Base-by-base conservation (phyloP, 2,888 invertebrate species). In the Euplagia quadripunctaria region DNA sequence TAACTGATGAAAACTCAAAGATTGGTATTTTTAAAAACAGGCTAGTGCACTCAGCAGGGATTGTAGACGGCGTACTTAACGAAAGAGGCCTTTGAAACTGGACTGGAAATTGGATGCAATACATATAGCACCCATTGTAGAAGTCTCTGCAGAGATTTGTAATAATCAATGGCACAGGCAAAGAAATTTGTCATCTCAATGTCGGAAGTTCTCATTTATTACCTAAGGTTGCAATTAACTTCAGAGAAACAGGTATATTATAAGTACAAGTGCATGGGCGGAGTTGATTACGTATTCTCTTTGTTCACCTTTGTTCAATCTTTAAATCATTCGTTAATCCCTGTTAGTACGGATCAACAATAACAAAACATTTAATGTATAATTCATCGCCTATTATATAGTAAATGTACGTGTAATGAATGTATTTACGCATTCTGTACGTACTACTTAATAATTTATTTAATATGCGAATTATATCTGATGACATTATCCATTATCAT, bases 291-390 rank as follows among this genome's bases (percentile, higher is more conserved):
- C 14, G n/a, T 64, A 72, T 72, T 68, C 64, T n/a, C 64, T 52
- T 49, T 68, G 55, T 72, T 52, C 42, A 72, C 31, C 72, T 72
- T 43, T 63, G 52, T 64, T 51, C 8, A 43, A 55, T 55, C 64
- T 55, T 17, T 68, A 52, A 68, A 68, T 67, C 42, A 31, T 64
- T 64, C 49, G 52, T 72, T 68, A 72, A 52, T 64, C 31, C 64
- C 17, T 68, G n/a, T 46, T 41, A 64, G 64, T 52, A 58, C n/a
- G 52, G 68, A 68, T 68, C 55, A 55, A 68, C 64, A 72, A 68
- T 43, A 64, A 58, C 14, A 55, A 68, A 68, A 46, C 16, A 51
- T 64, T 55, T 31, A 55, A 71, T 71, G 67, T 68, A 72, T 68
- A 64, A 71, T 71, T 67, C 41, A 66, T 20, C 4, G 51, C 3